A percentile compares a stretch with the other conserved stretches of the same genome.
Evolutionary conservation across 1,140 invertebrate genomes (phyloP).

Genomic region (Triops longicaudatus): DNA sequence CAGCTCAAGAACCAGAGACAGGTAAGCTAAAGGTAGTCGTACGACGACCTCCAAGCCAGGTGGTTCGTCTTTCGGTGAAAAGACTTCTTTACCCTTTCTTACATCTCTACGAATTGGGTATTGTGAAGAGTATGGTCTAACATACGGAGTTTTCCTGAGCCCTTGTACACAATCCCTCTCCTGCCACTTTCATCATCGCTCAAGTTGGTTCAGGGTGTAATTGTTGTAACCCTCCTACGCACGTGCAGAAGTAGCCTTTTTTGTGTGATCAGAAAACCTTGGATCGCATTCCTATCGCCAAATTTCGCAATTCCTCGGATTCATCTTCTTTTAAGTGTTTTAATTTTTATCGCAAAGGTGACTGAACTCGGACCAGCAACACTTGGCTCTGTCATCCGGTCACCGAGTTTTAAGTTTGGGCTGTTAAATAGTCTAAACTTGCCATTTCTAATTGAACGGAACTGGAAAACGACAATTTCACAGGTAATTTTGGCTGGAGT

Average conservation of each 20-base stretch:
- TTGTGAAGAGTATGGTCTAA: conserved; percentile 1
- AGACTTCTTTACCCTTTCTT: neutral
- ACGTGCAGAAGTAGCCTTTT: neutral
- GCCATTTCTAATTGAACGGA: neutral
- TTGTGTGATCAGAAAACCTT: neutral
- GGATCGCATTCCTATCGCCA: neutral
- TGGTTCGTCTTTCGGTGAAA: conserved; percentile 7
- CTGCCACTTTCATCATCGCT: neutral
- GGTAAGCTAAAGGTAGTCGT: conserved; percentile 8
- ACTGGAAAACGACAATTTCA: neutral
- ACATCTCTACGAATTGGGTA: neutral
- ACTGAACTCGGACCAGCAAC: neutral
- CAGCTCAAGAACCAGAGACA: neutral
- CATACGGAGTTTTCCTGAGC: neutral
- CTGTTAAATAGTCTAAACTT: neutral
- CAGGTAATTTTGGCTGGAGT: neutral
- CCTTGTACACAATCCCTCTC: neutral
- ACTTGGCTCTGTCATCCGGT: neutral
- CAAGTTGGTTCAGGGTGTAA: neutral
- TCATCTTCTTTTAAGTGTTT: neutral
- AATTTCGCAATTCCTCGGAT: neutral
- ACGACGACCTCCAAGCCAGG: conserved; percentile 9
- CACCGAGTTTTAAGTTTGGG: neutral
- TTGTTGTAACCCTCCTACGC: neutral
- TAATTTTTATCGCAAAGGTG: neutral